Base-by-base conservation (phyloP, 2,888 invertebrate genomes). In the Hirtodrosophila duncani region DNA sequence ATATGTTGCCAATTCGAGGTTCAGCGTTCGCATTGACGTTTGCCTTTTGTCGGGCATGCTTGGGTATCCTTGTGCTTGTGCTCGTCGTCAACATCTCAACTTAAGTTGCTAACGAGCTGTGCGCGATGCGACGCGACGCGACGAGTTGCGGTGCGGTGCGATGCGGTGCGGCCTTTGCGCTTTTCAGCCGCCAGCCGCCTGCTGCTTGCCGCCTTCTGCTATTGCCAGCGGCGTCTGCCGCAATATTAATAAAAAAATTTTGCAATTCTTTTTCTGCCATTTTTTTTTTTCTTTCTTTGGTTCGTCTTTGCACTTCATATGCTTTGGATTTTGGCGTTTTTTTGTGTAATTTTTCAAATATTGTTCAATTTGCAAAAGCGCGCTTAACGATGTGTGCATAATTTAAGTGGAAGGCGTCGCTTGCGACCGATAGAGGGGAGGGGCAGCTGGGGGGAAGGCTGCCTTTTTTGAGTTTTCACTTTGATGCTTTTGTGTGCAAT, bases 1-100 rank as follows among this genome's bases (percentile, higher is more conserved):
- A 84, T 78, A 85, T 85, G 84, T 84, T 84, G 85, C 84, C 82
- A 83, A 85, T 83, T 78, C 64, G 60, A 65, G 64, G 62, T n/a
- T n/a, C n/a, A n/a, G n/a, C n/a, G n/a, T n/a, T 60, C 59, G 62
- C 61, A 71, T 62, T 72, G 72, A 79, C 80, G 81, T 82, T 75
- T 79, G 70, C 67, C 81, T 72, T 78, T 70, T 81, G 46, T 57
- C 67, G 51, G 64, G 33, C 58, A 21, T 33, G 2, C 17, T 17
- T 16, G 16, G 9, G 4, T 23, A 53, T 27, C 45, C 36, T 39
- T 43, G 31, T 31, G 36, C 34, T 45, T 58, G 44, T 31, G 44
- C 48, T 43, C 50, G 53, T 63, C 68, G 77, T 67, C 78, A 68
- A 60, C 74, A 57, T 70, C 72, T 81, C 63, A 67, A 77, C 78